A percentile compares a stretch with the other conserved stretches of the same genome.
Conservation (phyloP, 1,140 invertebrate genomes). For the Archegozetes longisetosus region DNA sequence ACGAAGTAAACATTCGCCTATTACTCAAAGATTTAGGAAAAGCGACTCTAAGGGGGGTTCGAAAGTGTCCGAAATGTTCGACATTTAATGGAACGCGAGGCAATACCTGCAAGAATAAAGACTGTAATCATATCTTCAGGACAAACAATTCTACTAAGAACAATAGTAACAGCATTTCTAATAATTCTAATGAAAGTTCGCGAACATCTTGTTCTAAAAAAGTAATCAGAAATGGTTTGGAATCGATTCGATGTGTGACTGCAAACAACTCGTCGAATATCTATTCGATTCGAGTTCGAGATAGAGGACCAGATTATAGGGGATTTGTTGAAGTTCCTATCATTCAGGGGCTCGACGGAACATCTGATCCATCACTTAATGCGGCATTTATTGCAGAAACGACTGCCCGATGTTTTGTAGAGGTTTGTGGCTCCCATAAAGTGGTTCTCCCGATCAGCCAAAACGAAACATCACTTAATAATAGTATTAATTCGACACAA, state of each 20-base stretch:
- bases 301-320: slow-evolving; percentile 49
- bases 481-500: slow-evolving; percentile 2
- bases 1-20: neutral
- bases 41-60: slow-evolving; percentile 48
- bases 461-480: neutral
- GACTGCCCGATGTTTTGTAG: slow-evolving; percentile 47
- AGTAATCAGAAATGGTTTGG: slow-evolving; percentile 29
- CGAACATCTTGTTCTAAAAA: neutral
- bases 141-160: too few species aligned
- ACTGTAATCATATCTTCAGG: slow-evolving; percentile 52
- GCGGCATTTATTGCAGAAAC: slow-evolving; percentile 30
- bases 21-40: slow-evolving; percentile 40
- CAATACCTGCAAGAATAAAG: slow-evolving; percentile 55
- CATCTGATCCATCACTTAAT: slow-evolving; percentile 34
- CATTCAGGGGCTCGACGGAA: slow-evolving; percentile 30
- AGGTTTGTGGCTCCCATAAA: slow-evolving; percentile 32
- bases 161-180: neutral
- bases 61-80: slow-evolving; percentile 60
- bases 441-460: neutral
- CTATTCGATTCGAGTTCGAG: slow-evolving; percentile 49
- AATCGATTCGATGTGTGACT: slow-evolving; percentile 50
- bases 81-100: slow-evolving; percentile 57
- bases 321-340: slow-evolving; percentile 55
- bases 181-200: neutral
- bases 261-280: slow-evolving; percentile 40